Evolutionary conservation across 2,113 vertebrate species (phyloP), one percentile per base, ranked within the genome.

Genomic region (Eptatretus burgeri): DNA sequence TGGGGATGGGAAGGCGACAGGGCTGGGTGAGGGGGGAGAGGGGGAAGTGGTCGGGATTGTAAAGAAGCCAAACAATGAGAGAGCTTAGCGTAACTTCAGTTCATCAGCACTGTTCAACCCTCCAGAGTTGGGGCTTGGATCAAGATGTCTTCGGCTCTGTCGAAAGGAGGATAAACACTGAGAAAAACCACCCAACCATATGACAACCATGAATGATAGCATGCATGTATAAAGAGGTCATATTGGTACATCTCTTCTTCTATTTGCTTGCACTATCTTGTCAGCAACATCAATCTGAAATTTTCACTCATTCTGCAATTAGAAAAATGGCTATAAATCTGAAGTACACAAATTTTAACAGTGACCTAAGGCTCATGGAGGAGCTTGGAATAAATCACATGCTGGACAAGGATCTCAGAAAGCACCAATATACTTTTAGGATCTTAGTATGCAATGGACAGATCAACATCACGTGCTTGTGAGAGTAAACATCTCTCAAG

Each of bases 131-230:
- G 83, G 83, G 77, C 81, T 87, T 78, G 83, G 85, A 78, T 94
- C 82, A 83, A 88, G 86, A 68, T 93, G 87, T 77, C 84, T 82
- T 81, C 85, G 89, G 81, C 79, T 84, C 91, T 98, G 78, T 9
- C 49, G 64, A 51, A 5, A 65, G 14, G 72, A 9, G 71, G 71
- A 41, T 7, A 41, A 41, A 41, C 27, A 41, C 27, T 41, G 27
- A 41, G 77, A 72, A 72, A 74, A 69, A 68, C 69, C 68, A 78
- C 69, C 67, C 65, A 68, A 70, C 70, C 66, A 71, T 69, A 69
- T 65, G 69, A 69, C 69, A 70, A 73, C 70, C 70, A 41, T 41
- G 27, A 41, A 41, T 7, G 27, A 41, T 41, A 41, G 27, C 27
- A 41, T 41, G 27, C 27, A 41, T 41, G 7, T 7, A 41, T 3